phyloP scores from a whole-genome alignment of 1,140 invertebrate genomes.

The Bombus consobrinus region DNA sequence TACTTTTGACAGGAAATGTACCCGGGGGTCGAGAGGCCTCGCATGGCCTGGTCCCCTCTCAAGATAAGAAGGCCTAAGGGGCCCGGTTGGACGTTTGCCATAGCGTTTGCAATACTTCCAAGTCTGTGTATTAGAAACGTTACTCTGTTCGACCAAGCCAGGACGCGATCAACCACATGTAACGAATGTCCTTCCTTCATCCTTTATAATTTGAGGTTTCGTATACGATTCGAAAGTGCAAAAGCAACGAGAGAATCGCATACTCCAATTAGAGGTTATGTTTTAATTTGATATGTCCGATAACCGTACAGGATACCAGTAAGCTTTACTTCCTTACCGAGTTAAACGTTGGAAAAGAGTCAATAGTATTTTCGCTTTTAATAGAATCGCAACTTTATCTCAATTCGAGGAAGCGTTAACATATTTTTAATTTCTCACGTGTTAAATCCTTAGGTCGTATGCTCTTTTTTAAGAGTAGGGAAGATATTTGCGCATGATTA shows the following conservation, averaged over 20 bases:
- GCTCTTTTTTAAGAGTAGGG: not conserved
- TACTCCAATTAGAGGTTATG: slow-evolving; percentile 6
- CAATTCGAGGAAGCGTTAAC: too few species aligned
- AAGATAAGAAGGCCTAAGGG: slow-evolving; percentile 54
- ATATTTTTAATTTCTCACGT: not conserved
- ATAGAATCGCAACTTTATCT: not conserved
- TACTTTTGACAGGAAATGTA: slow-evolving; percentile 61
- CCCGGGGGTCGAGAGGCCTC: slow-evolving; percentile 47
- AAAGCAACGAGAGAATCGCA: not conserved
- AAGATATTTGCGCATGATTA: not conserved
- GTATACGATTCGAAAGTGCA: not conserved
- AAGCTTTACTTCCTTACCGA: not conserved
- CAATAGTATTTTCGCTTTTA: not conserved
- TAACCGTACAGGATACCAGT: not conserved
- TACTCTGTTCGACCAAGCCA: slow-evolving; percentile 1
- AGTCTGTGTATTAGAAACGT: slow-evolving; percentile 46
- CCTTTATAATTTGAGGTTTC: not conserved
- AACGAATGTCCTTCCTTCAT: too few species aligned
- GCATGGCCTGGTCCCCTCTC: slow-evolving; percentile 56
- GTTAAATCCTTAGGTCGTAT: not conserved
- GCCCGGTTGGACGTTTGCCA: slow-evolving; percentile 48
- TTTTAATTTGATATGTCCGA: not conserved
- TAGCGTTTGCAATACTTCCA: slow-evolving; percentile 42
- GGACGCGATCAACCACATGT: not conserved
- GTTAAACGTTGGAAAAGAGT: too few species aligned